phyloP scores from a whole-genome alignment of 2,113 vertebrate genomes.

The Cynoglossus semilaevis region DNA sequence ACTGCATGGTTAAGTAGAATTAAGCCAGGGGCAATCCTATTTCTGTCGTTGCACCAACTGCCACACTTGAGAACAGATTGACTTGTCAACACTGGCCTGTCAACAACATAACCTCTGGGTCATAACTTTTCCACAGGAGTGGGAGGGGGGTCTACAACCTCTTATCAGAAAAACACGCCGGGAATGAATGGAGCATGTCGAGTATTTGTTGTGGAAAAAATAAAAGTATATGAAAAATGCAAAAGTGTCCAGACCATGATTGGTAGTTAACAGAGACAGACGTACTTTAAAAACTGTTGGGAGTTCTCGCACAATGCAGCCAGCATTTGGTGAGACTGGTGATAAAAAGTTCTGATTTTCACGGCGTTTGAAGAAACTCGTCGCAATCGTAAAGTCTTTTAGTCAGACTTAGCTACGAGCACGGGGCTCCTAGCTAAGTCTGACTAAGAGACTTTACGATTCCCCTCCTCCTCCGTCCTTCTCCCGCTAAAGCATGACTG shows the following conservation, averaged over 20 bases:
- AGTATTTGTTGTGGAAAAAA: conserved; percentile 7
- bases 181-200: conserved; percentile 14
- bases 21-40: too few species aligned
- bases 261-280: conserved; percentile 5
- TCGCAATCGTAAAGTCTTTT: conserved; percentile 6
- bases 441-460: conserved; percentile 4
- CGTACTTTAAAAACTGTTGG: conserved; percentile 3
- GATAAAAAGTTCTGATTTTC: conserved; percentile 5
- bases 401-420: not conserved
- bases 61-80: conserved; percentile 36
- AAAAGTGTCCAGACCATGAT: conserved; percentile 9
- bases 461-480: not conserved
- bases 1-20: too few species aligned
- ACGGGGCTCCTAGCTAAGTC: not conserved
- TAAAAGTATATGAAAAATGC: not conserved
- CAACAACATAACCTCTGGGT: conserved; percentile 33
- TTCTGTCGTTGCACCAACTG: conserved; percentile 35
- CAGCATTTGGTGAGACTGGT: not conserved
- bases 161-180: conserved; percentile 19
- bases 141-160: conserved; percentile 6
- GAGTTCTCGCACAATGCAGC: not conserved
- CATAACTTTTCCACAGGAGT: conserved; percentile 24
- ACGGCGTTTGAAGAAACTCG: not conserved
- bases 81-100: conserved; percentile 51
- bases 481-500: conserved; percentile 21